These are phyloP conservation scores for Pelecanoides urinatrix DNA, from an alignment of 2,113 vertebrate species.

Conservation along the genomic window DNA sequence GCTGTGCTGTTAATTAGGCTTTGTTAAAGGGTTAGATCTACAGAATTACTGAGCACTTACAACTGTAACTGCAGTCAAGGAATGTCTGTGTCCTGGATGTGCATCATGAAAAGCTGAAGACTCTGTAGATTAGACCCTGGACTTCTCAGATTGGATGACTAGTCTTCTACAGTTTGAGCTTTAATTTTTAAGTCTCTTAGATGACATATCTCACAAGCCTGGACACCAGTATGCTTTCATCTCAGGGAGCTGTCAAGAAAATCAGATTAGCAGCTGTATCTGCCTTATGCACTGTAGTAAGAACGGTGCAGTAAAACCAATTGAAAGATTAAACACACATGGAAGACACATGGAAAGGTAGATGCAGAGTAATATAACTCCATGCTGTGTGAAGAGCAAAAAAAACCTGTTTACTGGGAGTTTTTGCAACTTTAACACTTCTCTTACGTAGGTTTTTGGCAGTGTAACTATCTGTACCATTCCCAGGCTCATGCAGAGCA, in stretches of 20 bases:
- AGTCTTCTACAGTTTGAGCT: not conserved
- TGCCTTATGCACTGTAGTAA: not conserved
- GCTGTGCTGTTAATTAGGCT: not conserved
- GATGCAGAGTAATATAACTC: not conserved
- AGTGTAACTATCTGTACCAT: not conserved
- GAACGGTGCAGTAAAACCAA: not conserved
- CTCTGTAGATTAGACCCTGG: not conserved
- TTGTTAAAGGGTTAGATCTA: not conserved
- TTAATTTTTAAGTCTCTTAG: not conserved
- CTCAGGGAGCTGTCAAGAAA: not conserved
- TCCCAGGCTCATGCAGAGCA: not conserved
- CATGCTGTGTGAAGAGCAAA: not conserved
- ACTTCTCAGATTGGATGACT: not conserved
- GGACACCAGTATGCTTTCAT: not conserved
- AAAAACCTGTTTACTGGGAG: not conserved
- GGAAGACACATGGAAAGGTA: not conserved
- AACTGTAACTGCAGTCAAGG: not conserved
- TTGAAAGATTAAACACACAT: not conserved
- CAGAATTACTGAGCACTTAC: not conserved
- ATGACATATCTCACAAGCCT: not conserved
- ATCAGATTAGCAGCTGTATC: not conserved
- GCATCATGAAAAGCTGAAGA: not conserved
- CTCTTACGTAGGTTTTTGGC: not conserved
- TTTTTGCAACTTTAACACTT: not conserved
- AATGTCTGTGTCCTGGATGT: not conserved